phyloP scores from a whole-genome alignment of 2,797 vertebrate species.

The Phataginus tricuspis region DNA sequence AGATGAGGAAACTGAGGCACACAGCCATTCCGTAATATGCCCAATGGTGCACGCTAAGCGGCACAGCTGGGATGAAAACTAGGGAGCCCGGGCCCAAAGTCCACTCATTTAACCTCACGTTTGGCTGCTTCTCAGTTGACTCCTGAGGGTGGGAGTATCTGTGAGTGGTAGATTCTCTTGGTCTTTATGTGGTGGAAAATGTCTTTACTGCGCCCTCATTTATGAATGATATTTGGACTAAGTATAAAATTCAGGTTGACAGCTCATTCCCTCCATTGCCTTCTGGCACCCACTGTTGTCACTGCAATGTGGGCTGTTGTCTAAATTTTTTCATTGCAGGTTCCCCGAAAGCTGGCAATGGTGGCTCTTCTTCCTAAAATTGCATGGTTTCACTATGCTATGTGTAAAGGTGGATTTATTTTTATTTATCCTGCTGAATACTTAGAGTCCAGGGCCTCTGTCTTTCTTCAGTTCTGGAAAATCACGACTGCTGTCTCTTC shows the following conservation, averaged over 20 bases:
- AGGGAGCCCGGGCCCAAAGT: background rate
- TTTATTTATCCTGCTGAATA: background rate
- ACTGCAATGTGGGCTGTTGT: too few species aligned
- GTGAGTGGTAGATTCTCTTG: background rate
- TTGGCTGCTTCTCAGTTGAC: background rate
- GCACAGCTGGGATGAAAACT: background rate
- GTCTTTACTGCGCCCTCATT: background rate
- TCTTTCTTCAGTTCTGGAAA: background rate
- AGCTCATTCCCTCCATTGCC: background rate
- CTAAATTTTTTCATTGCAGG: background rate
- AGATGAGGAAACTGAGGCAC: background rate
- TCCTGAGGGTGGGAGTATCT: background rate
- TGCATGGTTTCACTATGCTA: background rate
- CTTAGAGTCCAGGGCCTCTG: background rate
- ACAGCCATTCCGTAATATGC: background rate
- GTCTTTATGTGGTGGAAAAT: background rate
- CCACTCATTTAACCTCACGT: fast-evolving
- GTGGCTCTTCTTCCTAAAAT: background rate
- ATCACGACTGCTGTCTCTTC: background rate
- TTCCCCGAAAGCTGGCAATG: background rate
- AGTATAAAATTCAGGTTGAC: background rate
- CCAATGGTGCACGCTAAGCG: background rate
- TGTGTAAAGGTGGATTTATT: background rate
- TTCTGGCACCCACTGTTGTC: background rate
- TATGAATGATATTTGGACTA: background rate